These are phyloP conservation scores for Drosophila quinaria DNA, from an alignment of 2,888 invertebrate genomes.

Conservation along the genomic window DNA sequence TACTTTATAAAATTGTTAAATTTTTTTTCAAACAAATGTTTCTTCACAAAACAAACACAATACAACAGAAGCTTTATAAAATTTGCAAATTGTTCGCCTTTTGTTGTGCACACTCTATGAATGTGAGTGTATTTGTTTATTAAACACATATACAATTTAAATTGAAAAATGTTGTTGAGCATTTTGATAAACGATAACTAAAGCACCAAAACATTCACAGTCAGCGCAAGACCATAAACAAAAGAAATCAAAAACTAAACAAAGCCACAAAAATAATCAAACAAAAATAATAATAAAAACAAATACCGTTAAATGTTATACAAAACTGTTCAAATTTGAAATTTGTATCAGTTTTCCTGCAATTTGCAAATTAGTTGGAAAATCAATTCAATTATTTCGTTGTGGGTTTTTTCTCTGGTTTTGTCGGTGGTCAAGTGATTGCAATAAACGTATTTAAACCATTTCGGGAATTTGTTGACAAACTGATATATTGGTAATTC, in stretches of 20 bases:
- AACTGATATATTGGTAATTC: constrained; percentile 16
- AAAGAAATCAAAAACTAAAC: constrained; percentile 27
- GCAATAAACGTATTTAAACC: constrained; percentile 14
- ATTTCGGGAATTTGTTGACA: constrained; percentile 24
- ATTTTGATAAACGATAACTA: constrained; percentile 36
- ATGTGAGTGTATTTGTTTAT: constrained; percentile 5
- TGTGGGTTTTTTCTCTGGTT: constrained; percentile 17
- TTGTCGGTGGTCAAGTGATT: constrained; percentile 17
- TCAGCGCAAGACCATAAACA: constrained; percentile 18
- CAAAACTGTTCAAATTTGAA: constrained; percentile 42
- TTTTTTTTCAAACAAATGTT: constrained; percentile 6
- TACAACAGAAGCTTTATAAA: constrained; percentile 26
- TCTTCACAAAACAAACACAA: constrained; percentile 6
- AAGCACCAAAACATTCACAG: constrained; percentile 36
- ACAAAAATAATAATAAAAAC: constrained; percentile 39
- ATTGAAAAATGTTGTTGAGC: constrained; percentile 42
- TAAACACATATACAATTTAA: constrained; percentile 45
- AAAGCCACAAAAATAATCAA: constrained; percentile 28
- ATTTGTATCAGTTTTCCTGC: constrained; percentile 31
- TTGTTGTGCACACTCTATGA: constrained; percentile 5
- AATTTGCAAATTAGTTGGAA: constrained; percentile 63
- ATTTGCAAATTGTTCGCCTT: constrained; percentile 4
- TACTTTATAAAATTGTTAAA: constrained; percentile 9
- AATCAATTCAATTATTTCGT: constrained; percentile 65
- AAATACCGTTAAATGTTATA: constrained; percentile 44